Percentiles rank a stretch among this genome's conserved stretches.
Evolutionary conservation across 2,888 invertebrate genomes (phyloP).

Genomic region (Caenorhabditis uteleia): DNA sequence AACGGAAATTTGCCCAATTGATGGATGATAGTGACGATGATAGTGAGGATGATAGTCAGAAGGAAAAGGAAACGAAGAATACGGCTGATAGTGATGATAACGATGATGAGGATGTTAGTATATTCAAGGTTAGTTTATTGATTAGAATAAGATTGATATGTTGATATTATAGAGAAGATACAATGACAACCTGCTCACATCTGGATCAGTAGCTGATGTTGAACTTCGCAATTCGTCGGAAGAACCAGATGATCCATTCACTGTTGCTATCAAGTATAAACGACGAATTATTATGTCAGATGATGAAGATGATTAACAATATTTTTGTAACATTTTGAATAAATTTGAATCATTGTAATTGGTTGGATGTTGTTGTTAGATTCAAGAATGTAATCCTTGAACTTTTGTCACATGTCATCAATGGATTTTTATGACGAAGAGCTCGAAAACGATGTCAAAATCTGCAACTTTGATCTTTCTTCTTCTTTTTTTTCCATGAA

Average conservation of each 20-base stretch:
- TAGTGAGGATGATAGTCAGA: conserved; percentile 12
- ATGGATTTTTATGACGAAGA: too few relatives aligned
- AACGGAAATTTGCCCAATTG: conserved; percentile 17
- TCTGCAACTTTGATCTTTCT: too few relatives aligned
- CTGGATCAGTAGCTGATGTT: conserved; percentile 18
- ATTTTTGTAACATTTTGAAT: too few relatives aligned
- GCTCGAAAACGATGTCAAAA: too few relatives aligned
- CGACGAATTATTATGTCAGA: conserved; percentile 21
- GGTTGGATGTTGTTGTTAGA: too few relatives aligned
- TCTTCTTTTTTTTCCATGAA: too few relatives aligned
- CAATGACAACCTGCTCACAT: conserved; percentile 5
- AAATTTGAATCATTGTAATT: too few relatives aligned
- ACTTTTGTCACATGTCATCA: too few relatives aligned
- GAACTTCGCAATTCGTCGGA: conserved; percentile 16
- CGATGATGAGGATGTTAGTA: conserved; percentile 2
- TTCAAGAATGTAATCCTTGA: too few relatives aligned
- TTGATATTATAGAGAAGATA: conserved; percentile 17
- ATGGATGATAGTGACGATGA: conserved; percentile 17
- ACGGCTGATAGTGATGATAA: conserved; percentile 8
- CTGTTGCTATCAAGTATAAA: conserved; percentile 14
- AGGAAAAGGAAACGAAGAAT: not conserved
- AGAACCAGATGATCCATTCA: conserved; percentile 26
- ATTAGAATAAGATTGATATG: not conserved
- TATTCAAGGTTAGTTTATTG: conserved; percentile 9
- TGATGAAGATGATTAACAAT: conserved; percentile 14